Conservation (phyloP, 2,888 invertebrate species). For the Diploptera punctata region DNA sequence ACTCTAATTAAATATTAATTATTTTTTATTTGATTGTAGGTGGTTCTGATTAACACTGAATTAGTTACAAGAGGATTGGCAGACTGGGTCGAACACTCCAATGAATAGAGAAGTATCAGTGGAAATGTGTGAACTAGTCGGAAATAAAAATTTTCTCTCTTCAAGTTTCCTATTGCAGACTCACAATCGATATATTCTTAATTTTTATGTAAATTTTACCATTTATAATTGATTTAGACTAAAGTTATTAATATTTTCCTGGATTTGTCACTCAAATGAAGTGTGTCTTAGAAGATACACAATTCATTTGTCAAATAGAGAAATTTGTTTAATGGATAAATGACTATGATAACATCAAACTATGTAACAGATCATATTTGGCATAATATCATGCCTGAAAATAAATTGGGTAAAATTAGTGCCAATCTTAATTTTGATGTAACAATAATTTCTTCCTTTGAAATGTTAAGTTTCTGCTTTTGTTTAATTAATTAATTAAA, state of each 20-base stretch:
- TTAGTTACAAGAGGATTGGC: conserved; percentile 84
- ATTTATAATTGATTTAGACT: neutral
- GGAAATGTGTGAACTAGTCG: conserved; percentile 24
- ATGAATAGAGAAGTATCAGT: neutral
- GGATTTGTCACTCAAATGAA: neutral
- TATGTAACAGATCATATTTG: neutral
- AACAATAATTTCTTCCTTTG: no score
- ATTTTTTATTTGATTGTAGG: conserved; percentile 64
- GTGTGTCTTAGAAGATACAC: neutral
- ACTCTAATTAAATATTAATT: no score
- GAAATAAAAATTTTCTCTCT: no score
- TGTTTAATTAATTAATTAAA: no score
- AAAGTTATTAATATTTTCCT: neutral
- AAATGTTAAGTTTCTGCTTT: no score
- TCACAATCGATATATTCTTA: no score
- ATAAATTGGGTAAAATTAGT: no score
- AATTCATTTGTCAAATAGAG: neutral
- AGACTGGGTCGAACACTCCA: conserved; percentile 65
- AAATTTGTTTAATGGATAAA: neutral
- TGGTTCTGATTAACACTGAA: conserved; percentile 86
- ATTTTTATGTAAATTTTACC: no score
- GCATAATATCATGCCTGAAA: no score
- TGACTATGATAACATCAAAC: neutral
- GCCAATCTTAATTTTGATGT: no score
- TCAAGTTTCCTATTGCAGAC: neutral